A percentile compares a stretch with the other conserved stretches of the same genome.
phyloP scores from a whole-genome alignment of 2,888 invertebrate genomes.

The Hirtodrosophila alboralis region DNA sequence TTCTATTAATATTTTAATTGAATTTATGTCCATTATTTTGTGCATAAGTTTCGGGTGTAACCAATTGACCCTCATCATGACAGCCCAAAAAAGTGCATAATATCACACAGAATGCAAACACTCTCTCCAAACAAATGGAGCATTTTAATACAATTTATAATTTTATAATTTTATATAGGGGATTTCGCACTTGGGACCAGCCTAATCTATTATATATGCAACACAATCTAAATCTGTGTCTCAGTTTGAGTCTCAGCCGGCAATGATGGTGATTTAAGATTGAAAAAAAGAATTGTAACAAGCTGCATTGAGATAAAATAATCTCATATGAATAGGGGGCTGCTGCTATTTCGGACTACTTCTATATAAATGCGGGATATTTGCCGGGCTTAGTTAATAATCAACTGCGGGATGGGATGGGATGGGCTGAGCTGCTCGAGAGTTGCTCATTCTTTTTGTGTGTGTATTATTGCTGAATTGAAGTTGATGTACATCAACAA shows the following conservation, averaged over 20 bases:
- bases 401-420: slow-evolving; percentile 50
- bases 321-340: slow-evolving; percentile 56
- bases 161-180: slow-evolving; percentile 37
- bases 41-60: slow-evolving; percentile 29
- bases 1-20: background rate
- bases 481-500: slow-evolving; percentile 65
- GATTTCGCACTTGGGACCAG: slow-evolving; percentile 46
- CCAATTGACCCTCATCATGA: slow-evolving; percentile 51
- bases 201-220: slow-evolving; percentile 61
- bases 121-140: slow-evolving; percentile 15
- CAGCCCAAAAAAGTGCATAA: slow-evolving; percentile 29
- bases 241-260: slow-evolving; percentile 61
- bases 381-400: slow-evolving; percentile 75
- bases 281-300: slow-evolving; percentile 57
- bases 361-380: slow-evolving; percentile 67
- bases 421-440: slow-evolving; percentile 26
- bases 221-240: slow-evolving; percentile 55
- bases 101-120: slow-evolving; percentile 16
- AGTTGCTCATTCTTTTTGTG: slow-evolving; percentile 45
- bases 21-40: slow-evolving; percentile 3
- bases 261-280: slow-evolving; percentile 68
- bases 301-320: slow-evolving; percentile 69
- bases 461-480: slow-evolving; percentile 77
- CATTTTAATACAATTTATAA: slow-evolving; percentile 8
- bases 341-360: slow-evolving; percentile 33